A percentile compares a stretch with the other conserved stretches of the same genome.
Conservation (phyloP, 2,113 vertebrate species). For the Grammomys surdaster region DNA sequence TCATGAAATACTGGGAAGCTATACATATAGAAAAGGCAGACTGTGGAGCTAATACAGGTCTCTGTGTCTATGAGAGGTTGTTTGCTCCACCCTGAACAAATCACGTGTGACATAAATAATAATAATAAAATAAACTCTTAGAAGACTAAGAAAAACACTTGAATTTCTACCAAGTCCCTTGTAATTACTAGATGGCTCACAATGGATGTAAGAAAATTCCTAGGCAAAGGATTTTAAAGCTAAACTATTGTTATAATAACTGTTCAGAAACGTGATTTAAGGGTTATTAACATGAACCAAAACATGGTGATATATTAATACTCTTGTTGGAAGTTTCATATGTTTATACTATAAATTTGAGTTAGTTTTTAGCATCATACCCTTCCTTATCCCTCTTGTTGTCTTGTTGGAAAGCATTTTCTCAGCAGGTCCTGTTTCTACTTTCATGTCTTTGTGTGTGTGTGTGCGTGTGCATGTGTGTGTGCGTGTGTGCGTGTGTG, state of each 20-base stretch:
- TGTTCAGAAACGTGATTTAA: neutral
- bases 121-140: neutral
- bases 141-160: neutral
- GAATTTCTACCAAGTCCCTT: neutral
- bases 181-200: neutral
- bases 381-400: no score
- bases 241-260: neutral
- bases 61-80: neutral
- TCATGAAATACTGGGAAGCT: neutral
- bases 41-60: accelerated
- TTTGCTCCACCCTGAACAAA: neutral
- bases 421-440: neutral
- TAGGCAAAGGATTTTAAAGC: neutral
- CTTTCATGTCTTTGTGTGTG: neutral
- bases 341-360: neutral
- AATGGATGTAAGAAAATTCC: neutral
- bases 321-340: neutral
- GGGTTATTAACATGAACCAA: neutral
- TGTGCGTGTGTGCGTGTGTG: neutral
- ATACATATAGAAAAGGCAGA: neutral
- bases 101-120: neutral
- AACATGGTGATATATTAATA: neutral
- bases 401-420: no score
- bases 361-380: neutral
- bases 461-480: neutral